Base-by-base conservation (phyloP, 2,113 vertebrate genomes). In the Thunnus maccoyii region DNA sequence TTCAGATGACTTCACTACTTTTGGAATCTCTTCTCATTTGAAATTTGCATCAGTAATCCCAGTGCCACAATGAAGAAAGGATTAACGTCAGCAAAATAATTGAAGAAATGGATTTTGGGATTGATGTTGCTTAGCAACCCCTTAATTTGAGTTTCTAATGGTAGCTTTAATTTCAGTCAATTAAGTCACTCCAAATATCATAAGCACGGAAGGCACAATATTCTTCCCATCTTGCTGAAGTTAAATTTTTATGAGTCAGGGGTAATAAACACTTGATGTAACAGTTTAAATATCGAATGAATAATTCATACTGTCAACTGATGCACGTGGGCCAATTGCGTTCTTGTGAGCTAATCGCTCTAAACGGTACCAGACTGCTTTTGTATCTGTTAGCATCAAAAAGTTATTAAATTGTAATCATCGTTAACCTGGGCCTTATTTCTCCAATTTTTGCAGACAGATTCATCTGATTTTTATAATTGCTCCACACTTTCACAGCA, bases 1-100 rank as follows among this genome's bases (percentile, higher is more conserved):
- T 76, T 82, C 76, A 66, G 64, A 83, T 78, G 36, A 72, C 30
- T 77, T 84, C 18, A 61, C 22, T 3, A 48, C 60, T 50, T 76
- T 30, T 22, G 3, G 2, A 30, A 56, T 68, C 46, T 2, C 27
- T 72, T 72, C 70, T 80, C 63, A 78, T 82, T 88, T 81, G 16
- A 89, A 87, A 85, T 81, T 68, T 87, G 70, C 75, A 82, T 85
- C 80, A 88, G 89, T 86, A 86, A 81, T 88, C 86, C 73, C 76
- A 72, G 36, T 74, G 80, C 72, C 58, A 82, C 86, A 88, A 63
- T 82, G 78, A 77, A 82, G 74, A 68, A 80, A 62, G 66, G 76
- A 89, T 90, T 82, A 86, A 88, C 27, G 58, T 76, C 50, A 66
- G 74, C 27, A 57, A 76, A 83, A 77, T 85, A 86, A 89, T 78